phyloP scores from a whole-genome alignment of 2,797 vertebrate species.

The Orientallactaga sibirica region DNA sequence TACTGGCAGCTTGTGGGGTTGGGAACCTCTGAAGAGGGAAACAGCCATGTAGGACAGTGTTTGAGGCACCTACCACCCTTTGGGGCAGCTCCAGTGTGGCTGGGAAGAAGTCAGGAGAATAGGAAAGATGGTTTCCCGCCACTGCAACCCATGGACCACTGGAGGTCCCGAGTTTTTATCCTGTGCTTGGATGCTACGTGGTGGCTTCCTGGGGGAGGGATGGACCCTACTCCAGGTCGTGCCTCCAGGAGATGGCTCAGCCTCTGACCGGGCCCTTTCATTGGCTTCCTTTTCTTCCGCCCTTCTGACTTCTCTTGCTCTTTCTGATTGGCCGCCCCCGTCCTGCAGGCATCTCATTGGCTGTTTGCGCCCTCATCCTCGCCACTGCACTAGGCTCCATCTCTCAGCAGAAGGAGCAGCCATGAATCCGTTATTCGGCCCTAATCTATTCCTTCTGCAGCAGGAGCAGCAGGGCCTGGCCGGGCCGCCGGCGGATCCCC shows the following conservation, averaged over 20 bases:
- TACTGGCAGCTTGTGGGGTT: not conserved
- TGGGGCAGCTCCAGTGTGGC: not conserved
- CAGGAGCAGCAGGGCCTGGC: constrained; percentile 89
- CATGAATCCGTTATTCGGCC: constrained; percentile 96
- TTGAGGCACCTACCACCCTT: not conserved
- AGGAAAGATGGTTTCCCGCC: not conserved
- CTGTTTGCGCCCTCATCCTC: constrained; percentile 40
- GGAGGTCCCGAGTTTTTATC: not conserved
- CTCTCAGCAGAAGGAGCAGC: constrained; percentile 83
- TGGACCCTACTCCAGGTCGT: not conserved
- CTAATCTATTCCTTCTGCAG: constrained; percentile 91
- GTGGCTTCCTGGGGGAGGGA: not conserved
- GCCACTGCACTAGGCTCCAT: constrained; percentile 46
- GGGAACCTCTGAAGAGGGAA: not conserved
- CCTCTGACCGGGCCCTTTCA: not conserved
- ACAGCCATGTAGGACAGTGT: too few species aligned
- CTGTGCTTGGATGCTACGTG: not conserved
- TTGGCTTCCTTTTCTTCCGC: constrained; percentile 56
- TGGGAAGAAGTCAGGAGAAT: not conserved
- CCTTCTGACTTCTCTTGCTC: constrained; percentile 52
- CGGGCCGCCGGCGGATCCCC: constrained; percentile 77
- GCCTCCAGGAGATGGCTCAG: not conserved
- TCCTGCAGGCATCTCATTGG: constrained; percentile 47
- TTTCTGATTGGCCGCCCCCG: constrained; percentile 43
- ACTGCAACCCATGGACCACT: not conserved